These are phyloP conservation scores for Odocoileus virginianus DNA, from an alignment of 2,113 vertebrate genomes.

Conservation along the genomic window DNA sequence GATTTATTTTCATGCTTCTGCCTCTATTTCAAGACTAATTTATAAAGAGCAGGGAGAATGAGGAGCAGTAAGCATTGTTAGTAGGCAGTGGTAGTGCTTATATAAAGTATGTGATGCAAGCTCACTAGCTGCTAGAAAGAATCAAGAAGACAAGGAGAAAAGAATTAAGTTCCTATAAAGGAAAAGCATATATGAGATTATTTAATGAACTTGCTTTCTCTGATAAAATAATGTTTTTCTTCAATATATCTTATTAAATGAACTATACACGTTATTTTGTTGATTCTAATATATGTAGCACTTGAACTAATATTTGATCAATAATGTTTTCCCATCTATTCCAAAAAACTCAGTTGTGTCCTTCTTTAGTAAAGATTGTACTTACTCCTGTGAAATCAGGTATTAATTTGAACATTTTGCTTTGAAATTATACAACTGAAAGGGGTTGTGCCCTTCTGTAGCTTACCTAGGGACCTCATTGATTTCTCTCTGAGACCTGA, in stretches of 20 bases:
- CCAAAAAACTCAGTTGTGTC: neutral
- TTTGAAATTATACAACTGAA: conserved; percentile 47
- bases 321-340: neutral
- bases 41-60: neutral
- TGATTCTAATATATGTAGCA: neutral
- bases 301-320: neutral
- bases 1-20: neutral
- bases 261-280: neutral
- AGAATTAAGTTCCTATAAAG: neutral
- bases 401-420: conserved; percentile 42
- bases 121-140: neutral
- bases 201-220: neutral
- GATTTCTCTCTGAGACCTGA: conserved; percentile 48
- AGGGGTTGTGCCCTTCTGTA: neutral
- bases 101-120: neutral
- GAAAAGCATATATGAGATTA: neutral
- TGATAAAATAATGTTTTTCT: neutral
- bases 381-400: neutral
- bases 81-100: neutral
- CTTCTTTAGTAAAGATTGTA: neutral
- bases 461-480: conserved; percentile 33
- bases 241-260: neutral
- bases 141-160: neutral
- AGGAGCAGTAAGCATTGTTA: neutral
- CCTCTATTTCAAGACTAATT: neutral